phyloP scores from a whole-genome alignment of 2,888 invertebrate genomes.

The Mesoligia furuncula region DNA sequence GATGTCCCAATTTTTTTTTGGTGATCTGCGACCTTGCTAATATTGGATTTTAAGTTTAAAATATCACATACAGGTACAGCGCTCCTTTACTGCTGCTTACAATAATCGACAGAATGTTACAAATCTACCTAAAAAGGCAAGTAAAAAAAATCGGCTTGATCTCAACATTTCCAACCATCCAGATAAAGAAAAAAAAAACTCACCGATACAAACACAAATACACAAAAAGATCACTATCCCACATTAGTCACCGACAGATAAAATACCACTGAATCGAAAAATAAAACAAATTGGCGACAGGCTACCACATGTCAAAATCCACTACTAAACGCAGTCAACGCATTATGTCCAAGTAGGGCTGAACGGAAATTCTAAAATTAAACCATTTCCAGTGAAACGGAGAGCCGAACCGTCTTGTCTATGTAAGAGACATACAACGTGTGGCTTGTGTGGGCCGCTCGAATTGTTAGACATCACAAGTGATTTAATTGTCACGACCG shows the following conservation, averaged over 20 bases:
- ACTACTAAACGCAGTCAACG: conserved; percentile 82
- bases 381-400: conserved; percentile 87
- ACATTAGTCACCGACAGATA: conserved; percentile 66
- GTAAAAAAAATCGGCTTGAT: not conserved
- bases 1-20: not conserved
- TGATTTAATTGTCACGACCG: conserved; percentile 85
- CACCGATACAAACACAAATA: conserved; percentile 54
- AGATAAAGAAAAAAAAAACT: conserved; percentile 50
- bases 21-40: not conserved
- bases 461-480: conserved; percentile 81
- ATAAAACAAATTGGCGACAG: conserved; percentile 67
- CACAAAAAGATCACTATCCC: conserved; percentile 59
- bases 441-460: conserved; percentile 81
- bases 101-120: not conserved
- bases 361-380: conserved; percentile 90
- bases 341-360: conserved; percentile 86
- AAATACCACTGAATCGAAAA: conserved; percentile 63
- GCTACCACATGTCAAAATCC: conserved; percentile 76
- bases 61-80: not conserved
- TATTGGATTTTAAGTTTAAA: not conserved
- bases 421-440: conserved; percentile 80
- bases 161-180: too few relatives aligned
- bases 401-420: conserved; percentile 82
- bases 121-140: not conserved
- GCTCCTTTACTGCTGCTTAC: not conserved